Percentiles rank a stretch among this genome's conserved stretches.
phyloP scores from a whole-genome alignment of 2,113 vertebrate genomes.

The Daboia siamensis region DNA sequence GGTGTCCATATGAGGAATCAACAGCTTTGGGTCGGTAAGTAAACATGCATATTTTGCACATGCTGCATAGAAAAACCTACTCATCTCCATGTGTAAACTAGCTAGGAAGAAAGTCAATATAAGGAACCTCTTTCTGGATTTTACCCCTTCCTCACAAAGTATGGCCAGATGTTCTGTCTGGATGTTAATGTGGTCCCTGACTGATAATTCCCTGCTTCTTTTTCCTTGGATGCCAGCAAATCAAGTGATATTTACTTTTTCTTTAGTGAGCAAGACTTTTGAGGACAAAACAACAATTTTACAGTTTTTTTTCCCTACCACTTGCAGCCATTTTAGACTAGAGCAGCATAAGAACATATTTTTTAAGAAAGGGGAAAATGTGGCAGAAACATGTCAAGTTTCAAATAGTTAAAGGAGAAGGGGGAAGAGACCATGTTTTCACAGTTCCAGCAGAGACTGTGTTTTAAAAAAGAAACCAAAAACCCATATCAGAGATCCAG shows the following conservation, averaged over 20 bases:
- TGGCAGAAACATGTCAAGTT: background rate
- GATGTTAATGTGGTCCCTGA: background rate
- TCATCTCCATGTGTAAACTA: background rate
- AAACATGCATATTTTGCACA: background rate
- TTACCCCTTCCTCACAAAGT: background rate
- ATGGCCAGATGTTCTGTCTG: background rate
- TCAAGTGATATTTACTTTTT: background rate
- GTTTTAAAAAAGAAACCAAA: background rate
- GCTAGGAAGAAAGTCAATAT: background rate
- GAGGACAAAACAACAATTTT: background rate
- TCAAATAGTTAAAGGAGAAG: background rate
- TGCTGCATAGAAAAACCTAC: background rate
- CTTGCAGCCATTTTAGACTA: background rate
- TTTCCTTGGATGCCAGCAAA: background rate
- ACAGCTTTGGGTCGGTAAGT: constrained; percentile 53
- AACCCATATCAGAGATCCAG: background rate
- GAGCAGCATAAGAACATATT: background rate
- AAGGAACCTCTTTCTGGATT: background rate
- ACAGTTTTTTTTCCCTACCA: background rate
- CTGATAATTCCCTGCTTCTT: background rate
- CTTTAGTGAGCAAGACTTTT: background rate
- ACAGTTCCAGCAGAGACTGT: background rate
- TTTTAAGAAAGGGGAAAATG: background rate
- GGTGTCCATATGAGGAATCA: constrained; percentile 34
- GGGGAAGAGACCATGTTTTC: background rate